These are phyloP conservation scores for Neocrepidodera transversa DNA, from an alignment of 2,888 invertebrate species.

Conservation along the genomic window DNA sequence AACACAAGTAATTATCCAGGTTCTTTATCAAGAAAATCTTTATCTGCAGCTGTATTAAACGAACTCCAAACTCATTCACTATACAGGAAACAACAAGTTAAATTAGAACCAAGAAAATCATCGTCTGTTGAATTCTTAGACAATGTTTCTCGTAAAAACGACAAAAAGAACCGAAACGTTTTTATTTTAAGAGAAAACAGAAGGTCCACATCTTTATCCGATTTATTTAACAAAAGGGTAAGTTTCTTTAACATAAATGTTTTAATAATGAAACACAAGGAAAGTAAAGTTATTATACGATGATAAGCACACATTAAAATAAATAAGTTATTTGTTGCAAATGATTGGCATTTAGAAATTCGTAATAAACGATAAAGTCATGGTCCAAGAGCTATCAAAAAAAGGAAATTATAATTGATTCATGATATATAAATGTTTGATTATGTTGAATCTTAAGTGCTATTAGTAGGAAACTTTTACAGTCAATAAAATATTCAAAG, in stretches of 20 bases:
- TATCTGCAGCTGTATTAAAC: conserved; percentile 32
- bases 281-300: too few species aligned
- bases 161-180: neutral
- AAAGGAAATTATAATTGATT: neutral
- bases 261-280: too few species aligned
- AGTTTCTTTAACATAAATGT: too few species aligned
- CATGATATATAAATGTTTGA: neutral
- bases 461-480: too few species aligned
- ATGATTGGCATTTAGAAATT: too few species aligned
- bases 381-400: neutral
- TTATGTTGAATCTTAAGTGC: too few species aligned
- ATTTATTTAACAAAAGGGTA: conserved; percentile 27
- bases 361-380: too few species aligned
- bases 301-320: too few species aligned
- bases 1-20: neutral
- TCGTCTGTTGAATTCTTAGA: conserved; percentile 35
- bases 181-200: conserved; percentile 5
- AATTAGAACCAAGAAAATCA: conserved; percentile 33
- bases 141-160: conserved; percentile 1
- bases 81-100: conserved; percentile 31
- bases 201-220: conserved; percentile 30
- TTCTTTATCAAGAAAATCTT: conserved; percentile 31
- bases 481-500: too few species aligned
- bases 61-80: conserved; percentile 29
- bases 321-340: too few species aligned